Evolutionary conservation across 2,797 vertebrate genomes (phyloP).

Genomic region (Phataginus tricuspis): DNA sequence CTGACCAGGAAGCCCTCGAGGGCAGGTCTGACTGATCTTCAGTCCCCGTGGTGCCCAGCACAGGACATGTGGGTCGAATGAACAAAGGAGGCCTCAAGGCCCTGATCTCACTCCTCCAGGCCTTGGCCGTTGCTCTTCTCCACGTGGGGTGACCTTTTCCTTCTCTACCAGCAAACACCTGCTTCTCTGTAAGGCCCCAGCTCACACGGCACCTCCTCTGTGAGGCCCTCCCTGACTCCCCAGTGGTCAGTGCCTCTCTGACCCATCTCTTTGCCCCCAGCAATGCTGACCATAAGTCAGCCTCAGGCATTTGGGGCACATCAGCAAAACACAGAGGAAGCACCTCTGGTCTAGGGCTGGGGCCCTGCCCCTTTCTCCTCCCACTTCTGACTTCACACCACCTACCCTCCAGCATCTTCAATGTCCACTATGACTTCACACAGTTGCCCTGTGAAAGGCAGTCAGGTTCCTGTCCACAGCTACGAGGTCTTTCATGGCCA

Average conservation of each 20-base stretch:
- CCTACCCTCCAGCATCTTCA: background rate
- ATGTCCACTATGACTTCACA: conserved; percentile 70
- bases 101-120: background rate
- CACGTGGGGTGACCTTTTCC: background rate
- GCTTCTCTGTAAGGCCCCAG: background rate
- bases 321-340: background rate
- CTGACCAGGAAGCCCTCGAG: background rate
- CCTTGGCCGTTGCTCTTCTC: background rate
- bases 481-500: conserved; percentile 16
- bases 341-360: background rate
- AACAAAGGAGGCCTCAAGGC: background rate
- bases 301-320: background rate
- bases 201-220: background rate
- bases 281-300: background rate
- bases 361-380: background rate
- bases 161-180: background rate
- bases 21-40: background rate
- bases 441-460: conserved; percentile 27
- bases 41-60: background rate
- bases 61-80: rapidly evolving
- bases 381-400: conserved; percentile 37
- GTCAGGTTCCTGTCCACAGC: background rate
- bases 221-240: background rate
- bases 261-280: background rate
- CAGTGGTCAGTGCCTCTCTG: background rate